Conservation (phyloP, 1,140 invertebrate species). For the Trichonephila clavipes region DNA sequence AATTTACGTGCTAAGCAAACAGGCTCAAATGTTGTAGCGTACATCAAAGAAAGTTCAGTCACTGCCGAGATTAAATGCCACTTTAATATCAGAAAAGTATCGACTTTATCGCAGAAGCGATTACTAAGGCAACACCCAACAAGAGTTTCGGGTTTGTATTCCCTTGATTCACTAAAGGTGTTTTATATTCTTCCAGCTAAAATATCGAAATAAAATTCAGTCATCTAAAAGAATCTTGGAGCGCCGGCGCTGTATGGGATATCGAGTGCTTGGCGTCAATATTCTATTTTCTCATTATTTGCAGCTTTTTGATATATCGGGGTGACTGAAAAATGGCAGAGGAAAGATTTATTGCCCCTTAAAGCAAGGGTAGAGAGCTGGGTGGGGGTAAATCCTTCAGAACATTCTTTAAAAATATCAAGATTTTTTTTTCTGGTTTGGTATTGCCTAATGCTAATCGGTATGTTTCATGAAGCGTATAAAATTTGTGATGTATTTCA, state of each 20-base stretch:
- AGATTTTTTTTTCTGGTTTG: neutral
- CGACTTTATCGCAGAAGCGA: constrained; percentile 62
- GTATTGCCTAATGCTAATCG: neutral
- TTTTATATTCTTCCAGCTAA: constrained; percentile 45
- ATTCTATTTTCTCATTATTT: constrained; percentile 74
- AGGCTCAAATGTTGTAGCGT: neutral
- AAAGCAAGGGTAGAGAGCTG: neutral
- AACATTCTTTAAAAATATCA: neutral
- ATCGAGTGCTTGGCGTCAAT: constrained; percentile 64
- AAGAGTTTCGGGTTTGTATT: constrained; percentile 11
- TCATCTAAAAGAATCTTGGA: constrained; percentile 20
- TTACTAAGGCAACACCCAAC: constrained; percentile 14
- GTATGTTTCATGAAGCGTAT: neutral
- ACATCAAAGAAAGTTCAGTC: constrained; percentile 45
- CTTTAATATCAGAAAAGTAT: constrained; percentile 60
- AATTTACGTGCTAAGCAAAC: constrained; percentile 54
- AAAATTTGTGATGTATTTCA: neutral
- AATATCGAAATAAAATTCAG: constrained; percentile 71
- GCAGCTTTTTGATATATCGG: constrained; percentile 61
- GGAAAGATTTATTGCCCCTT: constrained; percentile 39
- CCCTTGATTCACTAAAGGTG: constrained; percentile 35
- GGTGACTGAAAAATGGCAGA: neutral
- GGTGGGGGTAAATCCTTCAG: neutral
- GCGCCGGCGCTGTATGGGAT: neutral
- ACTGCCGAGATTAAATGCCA: constrained; percentile 58